Conservation (phyloP, 1,140 invertebrate species). For the Diabrotica virgifera region DNA sequence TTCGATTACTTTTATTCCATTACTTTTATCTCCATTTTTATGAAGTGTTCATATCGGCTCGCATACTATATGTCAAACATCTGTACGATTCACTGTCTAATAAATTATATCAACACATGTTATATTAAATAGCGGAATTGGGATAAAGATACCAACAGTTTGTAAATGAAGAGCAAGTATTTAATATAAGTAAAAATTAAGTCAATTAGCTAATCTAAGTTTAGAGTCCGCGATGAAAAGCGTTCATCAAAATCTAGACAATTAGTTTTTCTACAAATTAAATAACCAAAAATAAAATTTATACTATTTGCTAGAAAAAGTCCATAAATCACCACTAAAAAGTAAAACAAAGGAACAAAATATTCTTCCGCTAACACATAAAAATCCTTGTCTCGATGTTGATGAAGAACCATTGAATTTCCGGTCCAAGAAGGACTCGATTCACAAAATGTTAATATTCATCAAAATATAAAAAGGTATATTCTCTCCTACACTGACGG, state of each 20-base stretch:
- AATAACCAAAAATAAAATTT: constrained; percentile 6
- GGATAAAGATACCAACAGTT: too few species aligned
- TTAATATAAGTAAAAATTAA: constrained; percentile 25
- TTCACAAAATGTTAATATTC: background rate
- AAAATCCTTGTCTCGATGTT: constrained; percentile 19
- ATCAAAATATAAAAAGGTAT: background rate
- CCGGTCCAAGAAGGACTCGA: background rate
- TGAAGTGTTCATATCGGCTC: too few species aligned
- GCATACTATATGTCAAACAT: too few species aligned
- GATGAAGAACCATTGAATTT: background rate
- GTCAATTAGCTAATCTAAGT: constrained; percentile 26
- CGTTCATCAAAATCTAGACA: background rate
- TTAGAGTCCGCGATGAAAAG: background rate
- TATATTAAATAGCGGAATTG: too few species aligned
- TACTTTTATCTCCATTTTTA: too few species aligned
- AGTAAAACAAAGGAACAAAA: background rate
- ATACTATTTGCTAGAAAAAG: too few species aligned
- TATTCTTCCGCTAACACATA: background rate
- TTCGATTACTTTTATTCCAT: too few species aligned
- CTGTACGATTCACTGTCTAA: too few species aligned
- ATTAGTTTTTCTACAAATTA: background rate
- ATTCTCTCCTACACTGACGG: too few species aligned
- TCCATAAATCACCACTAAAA: too few species aligned
- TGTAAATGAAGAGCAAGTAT: too few species aligned
- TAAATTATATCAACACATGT: too few species aligned